phyloP scores from a whole-genome alignment of 2,888 invertebrate genomes.

The Mesoligia furuncula region DNA sequence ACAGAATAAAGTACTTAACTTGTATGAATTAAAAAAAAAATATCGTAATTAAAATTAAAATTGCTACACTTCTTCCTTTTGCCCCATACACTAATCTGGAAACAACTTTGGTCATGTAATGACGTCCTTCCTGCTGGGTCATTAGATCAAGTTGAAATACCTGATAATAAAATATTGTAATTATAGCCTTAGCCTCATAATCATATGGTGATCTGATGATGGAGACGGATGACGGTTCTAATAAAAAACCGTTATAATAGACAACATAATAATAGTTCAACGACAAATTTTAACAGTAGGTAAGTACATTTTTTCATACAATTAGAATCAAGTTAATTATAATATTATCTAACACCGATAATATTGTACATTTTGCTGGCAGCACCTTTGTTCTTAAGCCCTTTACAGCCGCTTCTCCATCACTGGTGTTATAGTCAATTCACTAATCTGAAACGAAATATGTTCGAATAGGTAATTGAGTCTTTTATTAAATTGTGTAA shows the following conservation, averaged over 20 bases:
- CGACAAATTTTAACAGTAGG: background rate
- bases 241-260: background rate
- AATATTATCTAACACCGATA: background rate
- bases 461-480: background rate
- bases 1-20: no score
- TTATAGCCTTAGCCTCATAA: background rate
- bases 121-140: background rate
- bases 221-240: background rate
- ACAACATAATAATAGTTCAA: background rate
- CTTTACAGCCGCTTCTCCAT: constrained; percentile 31
- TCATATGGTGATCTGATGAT: background rate
- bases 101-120: background rate
- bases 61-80: background rate
- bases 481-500: background rate
- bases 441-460: constrained; percentile 36
- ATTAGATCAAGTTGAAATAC: background rate
- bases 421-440: constrained; percentile 45
- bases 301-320: background rate
- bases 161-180: background rate
- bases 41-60: background rate
- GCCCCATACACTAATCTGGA: background rate
- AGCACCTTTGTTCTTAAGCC: background rate
- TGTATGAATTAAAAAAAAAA: background rate
- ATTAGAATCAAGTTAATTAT: background rate
- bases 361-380: background rate